Evolutionary conservation across 2,888 invertebrate species (phyloP).

Genomic region (Noctua fimbriata): DNA sequence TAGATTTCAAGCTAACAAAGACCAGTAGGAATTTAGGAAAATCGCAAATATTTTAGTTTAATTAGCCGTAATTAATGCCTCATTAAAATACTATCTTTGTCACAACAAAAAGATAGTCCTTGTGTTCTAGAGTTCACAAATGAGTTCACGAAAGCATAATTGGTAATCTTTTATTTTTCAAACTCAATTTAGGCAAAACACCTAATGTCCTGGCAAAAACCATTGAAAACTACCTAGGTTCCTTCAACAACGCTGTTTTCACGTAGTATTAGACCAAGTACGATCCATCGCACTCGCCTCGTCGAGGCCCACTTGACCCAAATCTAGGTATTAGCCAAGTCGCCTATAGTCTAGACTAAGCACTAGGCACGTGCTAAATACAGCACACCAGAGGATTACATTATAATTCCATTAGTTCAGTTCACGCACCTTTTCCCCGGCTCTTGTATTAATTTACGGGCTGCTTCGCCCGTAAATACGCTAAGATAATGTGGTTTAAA

Average conservation of each 20-base stretch:
- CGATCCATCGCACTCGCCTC: conserved; percentile 28
- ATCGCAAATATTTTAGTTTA: conserved; percentile 28
- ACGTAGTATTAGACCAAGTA: conserved; percentile 14
- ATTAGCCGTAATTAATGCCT: conserved; percentile 22
- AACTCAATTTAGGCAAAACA: not conserved
- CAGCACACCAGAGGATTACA: conserved; percentile 26
- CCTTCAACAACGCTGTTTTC: conserved; percentile 1
- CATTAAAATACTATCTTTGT: conserved; percentile 33
- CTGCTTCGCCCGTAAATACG: not conserved
- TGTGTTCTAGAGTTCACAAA: conserved; percentile 11
- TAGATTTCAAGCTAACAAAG: conserved; percentile 22
- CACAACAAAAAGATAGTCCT: not conserved
- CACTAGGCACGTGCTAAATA: conserved; percentile 42
- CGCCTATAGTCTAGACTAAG: conserved; percentile 49
- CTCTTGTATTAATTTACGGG: not conserved
- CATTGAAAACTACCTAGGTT: not conserved
- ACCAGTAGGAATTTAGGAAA: conserved; percentile 15
- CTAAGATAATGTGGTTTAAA: not conserved
- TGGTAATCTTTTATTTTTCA: not conserved
- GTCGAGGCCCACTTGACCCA: conserved; percentile 64
- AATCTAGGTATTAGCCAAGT: conserved; percentile 52
- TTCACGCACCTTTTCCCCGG: conserved; percentile 8
- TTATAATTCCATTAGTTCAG: conserved; percentile 35
- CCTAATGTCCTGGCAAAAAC: not conserved
- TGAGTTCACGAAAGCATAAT: conserved; percentile 12